Evolutionary conservation across 1,140 invertebrate species (phyloP), one percentile per base, ranked within the genome.

Genomic region (Protaetia brevitarsis): DNA sequence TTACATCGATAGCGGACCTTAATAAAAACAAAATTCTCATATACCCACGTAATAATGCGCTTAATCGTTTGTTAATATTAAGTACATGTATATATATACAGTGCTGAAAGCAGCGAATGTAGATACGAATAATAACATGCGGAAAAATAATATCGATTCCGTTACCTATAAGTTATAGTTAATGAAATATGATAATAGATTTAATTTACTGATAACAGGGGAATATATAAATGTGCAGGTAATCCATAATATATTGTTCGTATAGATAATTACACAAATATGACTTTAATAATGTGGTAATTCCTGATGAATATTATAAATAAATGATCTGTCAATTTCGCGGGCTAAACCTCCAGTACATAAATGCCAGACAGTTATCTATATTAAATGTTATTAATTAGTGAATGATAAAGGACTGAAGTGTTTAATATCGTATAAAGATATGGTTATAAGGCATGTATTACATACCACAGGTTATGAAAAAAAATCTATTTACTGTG

Each of bases 11-110:
- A 51, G 26, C 41, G 6, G 26, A 23, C 2, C 41, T 51, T 19
- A 51, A 51, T 51, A 51, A 51, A 51, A 51, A 45, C 37, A 45
- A 45, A 51, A 23, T 51, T 51, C 19, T 51, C 41, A 51, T 51
- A 51, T 51, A n/a, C n/a, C n/a, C n/a, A n/a, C n/a, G n/a, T n/a
- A 51, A 51, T 51, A 51, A 51, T 21, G 41, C 26, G 41, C 26
- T 51, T 51, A 51, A 51, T 51, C 26, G 41, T 51, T 51, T 51
- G 26, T 51, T 51, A 51, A 10, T 51, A 51, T 23, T 51, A 51
- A 16, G n/a, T n/a, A n/a, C n/a, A n/a, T n/a, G n/a, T n/a, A n/a
- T n/a, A n/a, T n/a, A n/a, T n/a, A n/a, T n/a, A n/a, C n/a, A n/a
- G n/a, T n/a, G n/a, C 8, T 8, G 10, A 23, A 19, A 51, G 13